Conservation (phyloP, 2,113 vertebrate species). For the Physeter macrocephalus region DNA sequence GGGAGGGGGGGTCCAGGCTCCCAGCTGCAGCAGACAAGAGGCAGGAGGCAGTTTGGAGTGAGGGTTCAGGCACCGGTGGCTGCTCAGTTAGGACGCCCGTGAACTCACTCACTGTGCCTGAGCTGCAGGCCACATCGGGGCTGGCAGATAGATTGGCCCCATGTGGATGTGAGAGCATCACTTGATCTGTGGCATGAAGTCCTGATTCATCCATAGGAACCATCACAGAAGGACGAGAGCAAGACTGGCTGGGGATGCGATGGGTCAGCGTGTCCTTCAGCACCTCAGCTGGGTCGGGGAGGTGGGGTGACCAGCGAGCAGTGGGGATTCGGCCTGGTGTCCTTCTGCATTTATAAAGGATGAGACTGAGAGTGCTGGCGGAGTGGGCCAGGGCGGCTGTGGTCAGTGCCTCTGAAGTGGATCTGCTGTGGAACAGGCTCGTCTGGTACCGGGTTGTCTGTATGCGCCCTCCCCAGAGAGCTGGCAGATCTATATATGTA, state of each 20-base stretch:
- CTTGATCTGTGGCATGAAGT: not conserved
- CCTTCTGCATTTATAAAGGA: not conserved
- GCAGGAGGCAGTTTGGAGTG: not conserved
- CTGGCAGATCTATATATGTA: not conserved
- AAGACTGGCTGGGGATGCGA: not conserved
- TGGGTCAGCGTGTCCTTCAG: not conserved
- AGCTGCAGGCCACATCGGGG: too few species aligned
- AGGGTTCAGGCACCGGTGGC: not conserved
- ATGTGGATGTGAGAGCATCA: not conserved
- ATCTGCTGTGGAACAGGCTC: not conserved
- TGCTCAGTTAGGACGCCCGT: not conserved
- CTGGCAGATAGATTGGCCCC: not conserved
- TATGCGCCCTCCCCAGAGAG: not conserved
- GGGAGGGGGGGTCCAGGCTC: too few species aligned
- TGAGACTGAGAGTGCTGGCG: not conserved
- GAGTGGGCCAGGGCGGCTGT: rapidly evolving
- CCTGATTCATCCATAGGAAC: not conserved
- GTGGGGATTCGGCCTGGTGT: not conserved
- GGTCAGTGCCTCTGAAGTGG: not conserved
- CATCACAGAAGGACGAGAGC: not conserved
- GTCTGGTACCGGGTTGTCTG: not conserved
- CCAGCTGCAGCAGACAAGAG: not conserved
- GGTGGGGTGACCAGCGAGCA: not conserved
- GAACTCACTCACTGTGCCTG: too few species aligned
- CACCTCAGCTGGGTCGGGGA: not conserved